A percentile compares a stretch with the other conserved stretches of the same genome.
These are phyloP conservation scores for Hydrochoerus hydrochaeris DNA, from an alignment of 2,113 vertebrate species.

Conservation along the genomic window DNA sequence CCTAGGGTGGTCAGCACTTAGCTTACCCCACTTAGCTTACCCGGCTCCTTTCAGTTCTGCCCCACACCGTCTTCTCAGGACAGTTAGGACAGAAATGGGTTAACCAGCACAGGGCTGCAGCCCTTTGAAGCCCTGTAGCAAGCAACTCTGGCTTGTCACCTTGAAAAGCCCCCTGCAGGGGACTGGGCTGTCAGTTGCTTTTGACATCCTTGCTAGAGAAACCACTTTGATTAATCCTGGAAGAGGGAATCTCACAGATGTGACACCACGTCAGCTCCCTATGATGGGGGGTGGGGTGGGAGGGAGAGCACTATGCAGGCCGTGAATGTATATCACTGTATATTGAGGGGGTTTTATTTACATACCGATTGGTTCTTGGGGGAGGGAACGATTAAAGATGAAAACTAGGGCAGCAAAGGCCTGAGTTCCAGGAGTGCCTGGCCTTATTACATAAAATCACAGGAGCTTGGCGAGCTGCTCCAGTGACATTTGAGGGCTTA, in stretches of 20 bases:
- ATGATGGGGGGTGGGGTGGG: background rate
- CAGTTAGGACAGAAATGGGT: background rate
- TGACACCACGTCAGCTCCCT: background rate
- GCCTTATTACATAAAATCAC: background rate
- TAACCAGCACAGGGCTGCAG: background rate
- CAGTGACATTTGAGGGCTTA: background rate
- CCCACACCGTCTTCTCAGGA: background rate
- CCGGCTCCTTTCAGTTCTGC: too few species aligned
- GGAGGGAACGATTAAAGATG: background rate
- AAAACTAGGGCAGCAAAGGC: background rate
- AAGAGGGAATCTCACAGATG: background rate
- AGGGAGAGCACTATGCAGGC: background rate
- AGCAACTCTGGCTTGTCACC: background rate
- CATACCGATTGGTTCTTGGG: background rate
- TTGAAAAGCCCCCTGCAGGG: background rate
- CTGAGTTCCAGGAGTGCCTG: background rate
- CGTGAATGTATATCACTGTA: constrained; percentile 24
- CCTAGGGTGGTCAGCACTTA: background rate
- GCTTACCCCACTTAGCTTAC: background rate
- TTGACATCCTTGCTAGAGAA: background rate
- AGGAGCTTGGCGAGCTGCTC: background rate
- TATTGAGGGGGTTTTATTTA: constrained; percentile 14
- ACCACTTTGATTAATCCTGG: background rate
- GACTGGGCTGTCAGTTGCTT: background rate
- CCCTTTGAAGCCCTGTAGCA: background rate